Conservation (phyloP, 2,113 vertebrate species). For the Leptobrachium leishanense region DNA sequence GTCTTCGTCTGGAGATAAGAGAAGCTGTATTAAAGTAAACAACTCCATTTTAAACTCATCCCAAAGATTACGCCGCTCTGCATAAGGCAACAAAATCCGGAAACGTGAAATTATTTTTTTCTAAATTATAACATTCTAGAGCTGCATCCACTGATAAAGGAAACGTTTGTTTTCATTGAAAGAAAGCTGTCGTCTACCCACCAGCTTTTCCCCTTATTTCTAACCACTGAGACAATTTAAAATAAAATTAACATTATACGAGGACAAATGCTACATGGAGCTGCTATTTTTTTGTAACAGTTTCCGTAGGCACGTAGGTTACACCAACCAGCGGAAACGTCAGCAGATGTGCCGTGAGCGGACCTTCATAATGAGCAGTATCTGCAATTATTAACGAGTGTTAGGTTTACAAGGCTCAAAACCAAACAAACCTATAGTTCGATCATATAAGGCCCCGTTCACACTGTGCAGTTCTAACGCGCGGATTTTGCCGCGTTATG, state of each 20-base stretch:
- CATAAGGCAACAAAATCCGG: constrained; percentile 34
- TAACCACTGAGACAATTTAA: constrained; percentile 34
- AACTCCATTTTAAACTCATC: constrained; percentile 51
- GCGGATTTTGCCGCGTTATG: no score
- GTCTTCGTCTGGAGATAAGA: constrained; percentile 77
- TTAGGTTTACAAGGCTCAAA: no score
- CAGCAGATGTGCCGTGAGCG: no score
- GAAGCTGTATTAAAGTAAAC: constrained; percentile 52
- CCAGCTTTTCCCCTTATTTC: constrained; percentile 6
- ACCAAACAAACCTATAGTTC: no score
- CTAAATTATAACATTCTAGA: constrained; percentile 5
- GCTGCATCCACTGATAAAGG: constrained; percentile 46
- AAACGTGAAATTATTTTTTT: constrained; percentile 33
- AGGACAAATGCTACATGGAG: no score
- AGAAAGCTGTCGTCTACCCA: background rate
- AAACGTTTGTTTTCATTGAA: constrained; percentile 48
- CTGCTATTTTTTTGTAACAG: no score
- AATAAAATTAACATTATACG: background rate
- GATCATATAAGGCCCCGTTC: no score
- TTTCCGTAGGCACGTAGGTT: no score
- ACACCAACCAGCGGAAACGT: no score
- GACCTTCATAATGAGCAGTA: no score
- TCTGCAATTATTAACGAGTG: no score
- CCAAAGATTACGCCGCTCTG: constrained; percentile 48
- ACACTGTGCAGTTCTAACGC: no score